A percentile compares a stretch with the other conserved stretches of the same genome.
These are phyloP conservation scores for Drosophila aldrichi DNA, from an alignment of 2,888 invertebrate genomes.

Conservation along the genomic window DNA sequence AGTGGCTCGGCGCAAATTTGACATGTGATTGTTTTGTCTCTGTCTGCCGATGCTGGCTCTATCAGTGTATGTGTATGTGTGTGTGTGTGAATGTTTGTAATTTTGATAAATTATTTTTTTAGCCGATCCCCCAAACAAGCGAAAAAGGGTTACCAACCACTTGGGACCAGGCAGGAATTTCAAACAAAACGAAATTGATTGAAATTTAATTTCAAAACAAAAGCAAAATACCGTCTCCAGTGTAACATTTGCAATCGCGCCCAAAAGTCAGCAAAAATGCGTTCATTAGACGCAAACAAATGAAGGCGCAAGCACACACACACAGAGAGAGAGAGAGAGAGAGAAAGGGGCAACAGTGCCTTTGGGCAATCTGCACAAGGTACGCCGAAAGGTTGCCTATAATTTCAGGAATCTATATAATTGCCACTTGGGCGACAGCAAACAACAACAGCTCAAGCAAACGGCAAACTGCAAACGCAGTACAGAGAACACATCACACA, in stretches of 20 bases:
- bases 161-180: slow-evolving; percentile 52
- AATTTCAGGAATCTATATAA: slow-evolving; percentile 69
- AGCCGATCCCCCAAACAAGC: slow-evolving; percentile 36
- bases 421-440: slow-evolving; percentile 57
- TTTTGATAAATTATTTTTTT: slow-evolving; percentile 83
- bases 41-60: slow-evolving; percentile 40
- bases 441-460: slow-evolving; percentile 36
- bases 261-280: slow-evolving; percentile 31
- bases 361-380: neutral
- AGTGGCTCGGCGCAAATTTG: slow-evolving; percentile 78
- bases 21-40: slow-evolving; percentile 82
- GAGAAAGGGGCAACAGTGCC: neutral
- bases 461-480: slow-evolving; percentile 31
- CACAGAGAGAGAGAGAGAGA: neutral
- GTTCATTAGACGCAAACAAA: slow-evolving; percentile 45
- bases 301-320: neutral
- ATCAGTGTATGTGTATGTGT: slow-evolving; percentile 7
- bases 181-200: slow-evolving; percentile 67
- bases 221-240: slow-evolving; percentile 59
- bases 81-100: slow-evolving; percentile 56
- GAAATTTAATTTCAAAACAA: slow-evolving; percentile 74
- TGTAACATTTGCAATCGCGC: slow-evolving; percentile 63
- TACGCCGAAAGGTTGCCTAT: slow-evolving; percentile 34
- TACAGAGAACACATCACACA: slow-evolving; percentile 4
- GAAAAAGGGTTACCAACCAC: slow-evolving; percentile 77